phyloP scores from a whole-genome alignment of 64 coral and sea anemone genomes.

The Trachythela sp. region DNA sequence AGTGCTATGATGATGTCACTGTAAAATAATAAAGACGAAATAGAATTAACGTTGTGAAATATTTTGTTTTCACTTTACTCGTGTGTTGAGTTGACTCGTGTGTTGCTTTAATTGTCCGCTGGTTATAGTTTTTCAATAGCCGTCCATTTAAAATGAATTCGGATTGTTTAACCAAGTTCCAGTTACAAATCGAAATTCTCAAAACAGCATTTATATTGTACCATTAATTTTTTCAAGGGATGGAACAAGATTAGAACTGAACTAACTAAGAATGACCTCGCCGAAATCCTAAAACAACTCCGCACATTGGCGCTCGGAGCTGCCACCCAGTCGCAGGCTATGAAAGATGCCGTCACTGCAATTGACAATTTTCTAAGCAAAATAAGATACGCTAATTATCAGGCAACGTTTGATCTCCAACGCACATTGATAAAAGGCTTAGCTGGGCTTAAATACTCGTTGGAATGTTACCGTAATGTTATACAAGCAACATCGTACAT shows the following conservation, averaged over 20 bases:
- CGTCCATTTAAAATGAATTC: no score
- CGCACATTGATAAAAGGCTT: not conserved
- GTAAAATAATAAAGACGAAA: no score
- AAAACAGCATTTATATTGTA: no score
- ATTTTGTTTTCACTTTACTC: no score
- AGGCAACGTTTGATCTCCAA: not conserved
- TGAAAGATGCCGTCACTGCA: not conserved
- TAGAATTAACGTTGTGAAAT: no score
- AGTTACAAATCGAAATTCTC: no score
- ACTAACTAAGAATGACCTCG: not conserved
- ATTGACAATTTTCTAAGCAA: not conserved
- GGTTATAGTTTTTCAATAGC: no score
- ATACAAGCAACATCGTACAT: not conserved
- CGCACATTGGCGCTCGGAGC: not conserved
- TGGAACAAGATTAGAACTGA: conserved; percentile 4
- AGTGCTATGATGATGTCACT: no score
- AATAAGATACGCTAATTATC: not conserved
- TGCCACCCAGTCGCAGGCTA: not conserved
- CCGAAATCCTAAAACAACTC: not conserved
- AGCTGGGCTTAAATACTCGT: not conserved
- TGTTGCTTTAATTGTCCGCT: no score
- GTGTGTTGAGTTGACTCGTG: no score
- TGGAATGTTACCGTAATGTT: not conserved
- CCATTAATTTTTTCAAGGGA: not conserved
- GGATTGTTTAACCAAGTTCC: no score